These are phyloP conservation scores for Chitala chitala DNA, from an alignment of 2,113 vertebrate genomes.

Conservation along the genomic window DNA sequence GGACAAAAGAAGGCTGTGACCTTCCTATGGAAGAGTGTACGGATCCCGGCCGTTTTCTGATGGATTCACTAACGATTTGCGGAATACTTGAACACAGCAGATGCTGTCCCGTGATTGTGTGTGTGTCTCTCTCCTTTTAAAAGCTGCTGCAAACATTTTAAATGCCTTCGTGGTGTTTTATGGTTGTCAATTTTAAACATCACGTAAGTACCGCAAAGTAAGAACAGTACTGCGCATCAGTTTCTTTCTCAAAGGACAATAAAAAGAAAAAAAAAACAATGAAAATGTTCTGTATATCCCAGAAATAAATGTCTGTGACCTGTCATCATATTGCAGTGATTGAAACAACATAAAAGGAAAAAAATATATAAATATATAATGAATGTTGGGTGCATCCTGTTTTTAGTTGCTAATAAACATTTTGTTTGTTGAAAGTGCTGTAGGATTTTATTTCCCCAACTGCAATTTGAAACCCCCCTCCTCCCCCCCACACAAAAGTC, in stretches of 20 bases:
- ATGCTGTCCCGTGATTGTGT: constrained; percentile 75
- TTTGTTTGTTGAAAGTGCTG: constrained; percentile 96
- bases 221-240: constrained; percentile 57
- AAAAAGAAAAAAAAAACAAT: constrained; percentile 55
- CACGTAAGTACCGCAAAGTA: constrained; percentile 43
- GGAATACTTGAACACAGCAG: constrained; percentile 75
- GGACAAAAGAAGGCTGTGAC: constrained; percentile 58
- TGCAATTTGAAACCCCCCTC: constrained; percentile 27
- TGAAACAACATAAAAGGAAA: constrained; percentile 57
- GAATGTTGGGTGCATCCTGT: constrained; percentile 92
- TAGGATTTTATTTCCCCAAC: constrained; percentile 93
- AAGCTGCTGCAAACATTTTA: constrained; percentile 86
- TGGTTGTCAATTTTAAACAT: constrained; percentile 55
- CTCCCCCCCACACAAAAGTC: constrained; percentile 14
- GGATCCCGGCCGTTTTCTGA: constrained; percentile 78
- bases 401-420: constrained; percentile 99
- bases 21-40: constrained; percentile 99
- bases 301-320: constrained; percentile 94
- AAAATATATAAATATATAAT: constrained; percentile 62
- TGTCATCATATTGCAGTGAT: constrained; percentile 85
- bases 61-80: constrained; percentile 70
- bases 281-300: constrained; percentile 85
- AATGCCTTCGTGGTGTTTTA: constrained; percentile 66
- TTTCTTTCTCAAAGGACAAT: constrained; percentile 63
- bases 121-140: constrained; percentile 73